These are phyloP conservation scores for Clanis bilineata DNA, from an alignment of 2,888 invertebrate species.

Conservation along the genomic window DNA sequence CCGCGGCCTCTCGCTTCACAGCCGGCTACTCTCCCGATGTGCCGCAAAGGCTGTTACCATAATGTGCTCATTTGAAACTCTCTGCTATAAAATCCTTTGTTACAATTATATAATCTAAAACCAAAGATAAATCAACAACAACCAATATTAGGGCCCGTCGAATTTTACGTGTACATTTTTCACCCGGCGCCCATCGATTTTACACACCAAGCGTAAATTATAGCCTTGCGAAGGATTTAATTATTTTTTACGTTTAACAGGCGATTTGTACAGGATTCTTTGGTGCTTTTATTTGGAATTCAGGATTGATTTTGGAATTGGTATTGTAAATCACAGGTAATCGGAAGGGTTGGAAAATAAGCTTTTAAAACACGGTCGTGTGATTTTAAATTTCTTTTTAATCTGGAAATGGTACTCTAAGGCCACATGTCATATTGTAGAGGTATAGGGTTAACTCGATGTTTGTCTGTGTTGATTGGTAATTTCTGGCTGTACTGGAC, in stretches of 20 bases:
- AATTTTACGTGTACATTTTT: neutral
- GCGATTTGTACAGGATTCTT: neutral
- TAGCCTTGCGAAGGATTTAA: neutral
- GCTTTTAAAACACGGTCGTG: neutral
- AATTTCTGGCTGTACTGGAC: no score
- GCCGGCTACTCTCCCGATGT: no score
- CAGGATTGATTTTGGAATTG: slow-evolving; percentile 1
- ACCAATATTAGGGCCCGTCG: neutral
- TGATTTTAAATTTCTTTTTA: neutral
- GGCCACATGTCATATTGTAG: no score
- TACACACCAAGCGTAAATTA: neutral
- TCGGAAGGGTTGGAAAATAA: neutral
- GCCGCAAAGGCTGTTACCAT: no score
- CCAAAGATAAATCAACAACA: neutral
- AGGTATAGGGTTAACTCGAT: no score
- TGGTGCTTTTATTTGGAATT: neutral
- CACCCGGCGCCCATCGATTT: neutral
- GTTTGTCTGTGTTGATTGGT: no score
- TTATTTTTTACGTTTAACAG: slow-evolving; percentile 7
- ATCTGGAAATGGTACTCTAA: no score
- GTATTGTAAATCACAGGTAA: slow-evolving; percentile 1
- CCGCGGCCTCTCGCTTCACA: no score
- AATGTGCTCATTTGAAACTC: no score
- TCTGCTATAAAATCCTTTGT: no score
- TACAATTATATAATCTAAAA: neutral